Evolutionary conservation across 2,797 vertebrate species (phyloP).

Genomic region (Cynodonichthys magdalenae): DNA sequence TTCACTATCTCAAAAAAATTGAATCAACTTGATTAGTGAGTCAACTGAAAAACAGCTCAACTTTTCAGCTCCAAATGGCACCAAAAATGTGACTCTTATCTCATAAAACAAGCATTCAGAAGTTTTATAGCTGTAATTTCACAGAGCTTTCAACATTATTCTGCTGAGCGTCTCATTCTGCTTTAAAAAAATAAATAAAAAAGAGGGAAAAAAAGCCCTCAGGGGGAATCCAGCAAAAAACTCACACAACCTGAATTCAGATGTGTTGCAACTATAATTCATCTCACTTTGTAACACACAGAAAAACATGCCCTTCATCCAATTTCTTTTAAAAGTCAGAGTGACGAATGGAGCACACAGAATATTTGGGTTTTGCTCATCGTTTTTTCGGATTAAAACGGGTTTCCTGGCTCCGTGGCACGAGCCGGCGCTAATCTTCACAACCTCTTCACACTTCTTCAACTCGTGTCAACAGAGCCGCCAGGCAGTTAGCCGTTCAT

Average conservation of each 20-base stretch:
- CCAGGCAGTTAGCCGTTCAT: constrained; percentile 75
- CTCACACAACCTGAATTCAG: constrained; percentile 37
- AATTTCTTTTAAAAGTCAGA: constrained; percentile 67
- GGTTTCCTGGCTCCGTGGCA: constrained; percentile 54
- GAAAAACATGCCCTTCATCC: constrained; percentile 25
- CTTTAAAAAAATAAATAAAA: constrained; percentile 21
- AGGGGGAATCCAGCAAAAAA: constrained; percentile 19
- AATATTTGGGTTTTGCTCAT: constrained; percentile 52
- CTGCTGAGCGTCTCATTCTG: constrained; percentile 10
- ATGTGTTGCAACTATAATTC: constrained; percentile 49
- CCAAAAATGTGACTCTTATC: background rate
- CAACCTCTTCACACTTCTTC: constrained; percentile 77
- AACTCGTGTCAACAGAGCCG: constrained; percentile 74
- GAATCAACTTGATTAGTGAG: background rate
- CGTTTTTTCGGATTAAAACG: constrained; percentile 51
- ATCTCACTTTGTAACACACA: constrained; percentile 52
- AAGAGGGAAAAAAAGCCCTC: background rate
- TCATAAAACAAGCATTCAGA: constrained; percentile 16
- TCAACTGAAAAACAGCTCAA: background rate
- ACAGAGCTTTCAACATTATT: constrained; percentile 8
- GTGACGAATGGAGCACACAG: constrained; percentile 62
- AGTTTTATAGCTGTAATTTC: constrained; percentile 5
- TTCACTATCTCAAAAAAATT: background rate
- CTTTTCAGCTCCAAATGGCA: constrained; percentile 1
- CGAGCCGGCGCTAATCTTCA: constrained; percentile 67